Base-by-base conservation (phyloP, 2,113 vertebrate genomes). In the Podiceps cristatus region DNA sequence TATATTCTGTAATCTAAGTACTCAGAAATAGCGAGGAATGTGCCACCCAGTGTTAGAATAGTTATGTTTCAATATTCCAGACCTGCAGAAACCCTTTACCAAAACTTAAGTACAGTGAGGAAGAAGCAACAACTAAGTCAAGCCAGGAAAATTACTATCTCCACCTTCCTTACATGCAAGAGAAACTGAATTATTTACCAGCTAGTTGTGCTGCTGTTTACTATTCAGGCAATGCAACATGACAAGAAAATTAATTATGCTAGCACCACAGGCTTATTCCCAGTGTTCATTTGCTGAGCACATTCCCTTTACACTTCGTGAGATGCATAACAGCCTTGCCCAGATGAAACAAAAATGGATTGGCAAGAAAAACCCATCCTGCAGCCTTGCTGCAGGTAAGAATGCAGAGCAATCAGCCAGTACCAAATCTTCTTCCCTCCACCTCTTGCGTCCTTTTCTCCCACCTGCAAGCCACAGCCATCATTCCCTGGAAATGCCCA, bases 211-310 rank as follows among this genome's bases (percentile, higher is more conserved):
- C 35, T 80, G 42, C 6, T 94, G 62, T 88, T 96, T 95, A 91
- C n/a, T 68, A 49, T 40, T 88, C 27, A 79, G 64, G 33, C 35
- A 64, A 72, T 25, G 50, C 17, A 92, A 73, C n/a, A 42, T 25
- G 45, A 93, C 80, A 83, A 62, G 59, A 82, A 83, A 95, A 94
- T 83, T 90, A 88, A 95, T 95, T 79, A 73, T n/a, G 45, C 42
- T 37, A 68, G 53, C 47, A 69, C 50, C 45, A 68, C 33, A 60
- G 67, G 40, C 50, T 66, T 42, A 14, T 62, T 72, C 66, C 29
- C 86, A 49, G 19, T 1, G 11, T 69, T 79, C 24, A 11, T 75
- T 82, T 50, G 14, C 16, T 24, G 10, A 5, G 20, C 28, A 25
- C 18, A 25, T 40, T 88, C 60, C 53, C 63, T 82, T 80, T 50